Percentiles rank a stretch among this genome's conserved stretches.
Conservation (phyloP, 2,113 vertebrate genomes). For the Galbula dea region DNA sequence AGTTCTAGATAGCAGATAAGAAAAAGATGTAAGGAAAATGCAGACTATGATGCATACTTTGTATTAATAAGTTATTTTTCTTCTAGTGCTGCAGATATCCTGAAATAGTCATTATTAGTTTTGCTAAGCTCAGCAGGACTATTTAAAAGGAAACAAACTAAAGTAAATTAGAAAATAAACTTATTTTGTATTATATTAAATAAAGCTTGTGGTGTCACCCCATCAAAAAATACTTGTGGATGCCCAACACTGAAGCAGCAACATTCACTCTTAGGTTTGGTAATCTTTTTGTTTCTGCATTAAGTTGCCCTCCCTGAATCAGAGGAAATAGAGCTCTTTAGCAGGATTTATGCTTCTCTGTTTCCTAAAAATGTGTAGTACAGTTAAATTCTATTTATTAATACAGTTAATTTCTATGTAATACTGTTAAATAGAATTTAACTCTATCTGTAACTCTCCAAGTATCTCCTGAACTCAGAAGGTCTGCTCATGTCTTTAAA, state of each 20-base stretch:
- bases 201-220: not conserved
- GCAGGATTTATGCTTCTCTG: not conserved
- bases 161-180: not conserved
- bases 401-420: not conserved
- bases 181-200: not conserved
- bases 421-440: not conserved
- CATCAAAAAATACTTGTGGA: not conserved
- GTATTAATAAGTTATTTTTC: slow-evolving; percentile 37
- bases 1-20: slow-evolving; percentile 27
- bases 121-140: not conserved
- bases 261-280: not conserved
- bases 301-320: not conserved
- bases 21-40: slow-evolving; percentile 40
- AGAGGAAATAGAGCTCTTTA: not conserved
- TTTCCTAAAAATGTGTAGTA: not conserved
- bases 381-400: not conserved
- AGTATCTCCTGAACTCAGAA: not conserved
- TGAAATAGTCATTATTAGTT: not conserved
- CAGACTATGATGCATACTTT: not conserved
- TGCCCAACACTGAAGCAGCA: not conserved
- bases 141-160: not conserved
- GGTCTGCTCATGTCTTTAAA: not conserved
- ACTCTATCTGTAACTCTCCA: not conserved
- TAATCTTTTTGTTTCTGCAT: not conserved
- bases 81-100: not conserved